Evolutionary conservation across 1,140 invertebrate species (phyloP), one percentile per base, ranked within the genome.

Genomic region (Diorhabda sublineata): DNA sequence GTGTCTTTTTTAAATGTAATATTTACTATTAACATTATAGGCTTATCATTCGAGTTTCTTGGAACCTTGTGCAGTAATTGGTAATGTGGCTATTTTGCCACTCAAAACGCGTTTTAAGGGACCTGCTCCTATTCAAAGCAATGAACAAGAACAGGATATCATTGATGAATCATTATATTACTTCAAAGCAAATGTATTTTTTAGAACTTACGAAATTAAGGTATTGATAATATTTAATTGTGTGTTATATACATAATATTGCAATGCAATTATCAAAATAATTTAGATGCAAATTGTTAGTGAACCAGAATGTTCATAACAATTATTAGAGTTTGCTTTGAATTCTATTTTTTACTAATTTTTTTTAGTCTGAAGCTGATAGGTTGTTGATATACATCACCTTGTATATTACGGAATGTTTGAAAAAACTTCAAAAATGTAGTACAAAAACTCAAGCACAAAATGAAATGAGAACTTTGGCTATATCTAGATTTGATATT

Each of bases 111-210:
- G 74, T 65, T 79, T 78, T 69, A 69, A 78, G n/a, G 80, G 79
- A 5, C 80, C 79, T 42, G 70, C 76, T 1, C 72, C 96, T 4
- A 91, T 92, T 57, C 84, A 83, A 9, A 86, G 85, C 69, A 85
- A 84, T 45, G 87, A 88, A 71, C 78, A 82, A 64, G 90, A 93
- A 43, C 85, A 88, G 72, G 98, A 99, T 83, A 95, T 99, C 73
- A 95, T 99, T 73, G 98, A 99, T 85, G 98, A 99, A 87, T 93
- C 97, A 44, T 84, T 99, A 6, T 93, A 93, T 79, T 99, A 90
- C 81, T 99, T 99, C 82, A 98, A 98, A 85, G 96, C 98, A 2
- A 99, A 99, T 84, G 97, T 99, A 5, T 99, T 99, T 82, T 99
- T 99, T 81, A 90, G 96, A 74, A 98, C 96, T 58, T 99, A 98